Base-by-base conservation (phyloP, 1,140 invertebrate genomes). In the Acromyrmex echinatior region DNA sequence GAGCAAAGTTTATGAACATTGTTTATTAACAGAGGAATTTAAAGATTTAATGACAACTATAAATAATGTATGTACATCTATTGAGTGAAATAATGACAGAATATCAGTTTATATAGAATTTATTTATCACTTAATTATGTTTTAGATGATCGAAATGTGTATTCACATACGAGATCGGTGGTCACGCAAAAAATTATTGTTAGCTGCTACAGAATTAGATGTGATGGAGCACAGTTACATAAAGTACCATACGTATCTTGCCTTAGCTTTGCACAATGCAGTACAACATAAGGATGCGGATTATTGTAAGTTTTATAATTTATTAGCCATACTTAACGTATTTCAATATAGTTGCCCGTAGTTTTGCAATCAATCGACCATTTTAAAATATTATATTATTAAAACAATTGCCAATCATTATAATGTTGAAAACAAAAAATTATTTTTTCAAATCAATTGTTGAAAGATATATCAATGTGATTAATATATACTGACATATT, bases 61-160 rank as follows among this genome's bases (percentile, higher is more conserved):
- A 58, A 92, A 93, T 62, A 93, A 95, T 79, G 95, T 95, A 86
- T 9, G 81, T 90, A 74, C 35, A 81, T 39, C 56, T 62, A 56
- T 49, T 45, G 84, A 16, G 10, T 9, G 49, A 62, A 62, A 68
- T 63, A 87, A 80, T 31, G 49, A 16, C 21, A n/a, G 31, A 25
- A 56, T 6, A 62, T 49, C 12, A 5, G 2, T 18, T 31, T 63
- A 65, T 28, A n/a, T 51, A 63, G 3, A 60, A 88, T 78, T 71
- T 62, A 25, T 7, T 45, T 25, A 63, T 78, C 31, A 31, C 49
- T n/a, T 14, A 60, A 25, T 45, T 68, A 18, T 63, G 2, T 88
- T 87, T 71, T 14, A 95, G 95, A 77, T 95, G 51, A 92, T 95
- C 3, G 93, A 94, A 84, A 95, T 95, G 94, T 95, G 95, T 60